Evolutionary conservation across 2,888 invertebrate species (phyloP), one percentile per base, ranked within the genome.

Genomic region (Zaprionus lineosus): DNA sequence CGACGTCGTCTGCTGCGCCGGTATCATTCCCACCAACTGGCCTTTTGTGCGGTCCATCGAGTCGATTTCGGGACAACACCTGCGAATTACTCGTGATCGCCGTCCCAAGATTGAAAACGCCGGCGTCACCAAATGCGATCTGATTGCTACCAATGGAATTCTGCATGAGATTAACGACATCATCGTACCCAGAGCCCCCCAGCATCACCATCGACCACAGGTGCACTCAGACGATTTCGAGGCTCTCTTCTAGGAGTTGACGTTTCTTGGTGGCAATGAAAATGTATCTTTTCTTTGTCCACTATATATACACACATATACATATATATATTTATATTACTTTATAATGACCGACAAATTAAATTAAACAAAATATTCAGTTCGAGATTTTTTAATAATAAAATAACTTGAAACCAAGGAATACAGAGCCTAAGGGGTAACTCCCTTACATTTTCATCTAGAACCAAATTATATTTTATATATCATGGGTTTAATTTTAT

Each of bases 91-190:
- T 11, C 89, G 90, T 36, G 88, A 90, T 58, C 89, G 89, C 19
- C 88, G 90, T 34, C 90, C 90, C n/a, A 90, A 87, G 58, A 87
- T 90, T 43, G 89, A 90, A 64, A 90, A 90, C 61, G 89, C 90
- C 34, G 90, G 89, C n/a, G 83, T 90, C 26, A 90, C 89, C 50
- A 90, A 90, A 68, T 90, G 90, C 58, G 90, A 90, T 78, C 83
- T 84, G 34, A 59, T 90, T 37, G 88, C 88, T 36, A 87, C 83
- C 14, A 90, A 90, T 75, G 90, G 90, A 24, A 88, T 90, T 50
- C 71, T 90, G 2, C 90, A 90, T 61, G 90, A 90, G 71, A 87
- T 90, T 43, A 90, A 90, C 59, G 90, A 90, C 65, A 79, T 90
- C 34, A 89, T 90, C 47, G 85, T 87, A 31, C 78, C 86, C 11